Evolutionary conservation across 2,113 vertebrate genomes (phyloP), one percentile per base, ranked within the genome.

Genomic region (Gallinago jamesoni): DNA sequence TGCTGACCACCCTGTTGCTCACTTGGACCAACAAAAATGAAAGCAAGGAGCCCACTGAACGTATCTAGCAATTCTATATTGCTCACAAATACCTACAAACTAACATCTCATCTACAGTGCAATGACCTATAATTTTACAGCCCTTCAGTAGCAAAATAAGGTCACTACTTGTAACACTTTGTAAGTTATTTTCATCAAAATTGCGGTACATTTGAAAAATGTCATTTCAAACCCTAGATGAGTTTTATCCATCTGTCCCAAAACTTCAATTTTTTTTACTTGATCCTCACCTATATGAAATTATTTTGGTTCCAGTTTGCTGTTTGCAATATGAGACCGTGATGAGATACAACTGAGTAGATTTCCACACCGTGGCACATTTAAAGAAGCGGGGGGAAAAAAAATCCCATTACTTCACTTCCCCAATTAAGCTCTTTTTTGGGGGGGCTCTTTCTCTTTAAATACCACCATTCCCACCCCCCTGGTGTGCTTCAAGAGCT

Each of bases 141-240:
- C 78, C 70, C 74, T 94, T 60, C 33, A 73, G 63, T 50, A 76
- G 63, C 24, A 91, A 94, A 95, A 93, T 17, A 79, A 83, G 62
- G 35, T 43, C 66, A 69, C 37, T 50, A 31, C 45, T 80, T 70
- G 76, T 52, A 91, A 73, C 48, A 69, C 52, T 86, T 47, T 63
- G 70, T 31, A n/a, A 56, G 75, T 79, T 91, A 85, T 73, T 79
- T 87, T n/a, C 59, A 84, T 89, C 82, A 94, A 89, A 96, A 76
- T 60, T 85, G 73, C 1, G 3, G 24, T 5, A 73, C 24, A 48
- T 90, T 93, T 45, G 20, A 59, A 81, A 64, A 94, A 69, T 0
- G 1, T 28, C 9, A 83, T 95, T 96, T 94, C 67, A 90, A 62
- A 83, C 74, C 48, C 75, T 56, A 67, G 39, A 12, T 79, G 66